Base-by-base conservation (phyloP, 92 coral and sea anemone genomes). In the Actinostola sp. region DNA sequence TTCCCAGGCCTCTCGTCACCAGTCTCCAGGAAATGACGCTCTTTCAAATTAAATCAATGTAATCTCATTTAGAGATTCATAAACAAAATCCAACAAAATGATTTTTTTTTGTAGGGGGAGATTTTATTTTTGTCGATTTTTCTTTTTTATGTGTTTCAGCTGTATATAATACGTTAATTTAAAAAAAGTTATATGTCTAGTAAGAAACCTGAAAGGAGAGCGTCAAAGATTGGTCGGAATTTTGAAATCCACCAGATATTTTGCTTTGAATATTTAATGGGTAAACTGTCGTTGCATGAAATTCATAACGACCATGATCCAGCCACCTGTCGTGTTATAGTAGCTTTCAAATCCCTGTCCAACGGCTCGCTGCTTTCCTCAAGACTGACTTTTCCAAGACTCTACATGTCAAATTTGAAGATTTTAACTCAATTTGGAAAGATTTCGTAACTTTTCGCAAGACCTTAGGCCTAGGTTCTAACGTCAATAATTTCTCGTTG, bases 401-500 rank as follows among this genome's bases (percentile, higher is more conserved):
- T 28, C 7, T 13, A 30, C 36, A 27, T 27, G 25, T 38, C 26
- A 57, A 57, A 27, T 2, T 28, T 57, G 29, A 11, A 12, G 11
- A 0, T 12, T 13, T 6, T 1, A 13, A 1, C 27, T 57, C 19
- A 30, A 57, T 3, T 3, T 8, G 5, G 28, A 3, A 57, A 57
- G 1, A 3, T 0, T 30, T 30, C 13, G 36, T 15, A 57, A 30
- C 28, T 57, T 57, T 57, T 57, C 28, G 63, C 26, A 57, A 57
- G 63, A 57, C 36, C 11, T 51, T 32, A 38, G 49, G n/a, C n/a
- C n/a, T n/a, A 32, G 2, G 23, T 9, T 32, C 46, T 51, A 68
- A 68, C 46, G 29, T 68, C 50, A 68, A 68, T n/a, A 71, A 9
- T 26, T 1, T 23, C 63, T 29, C 72, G 71, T 16, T 16, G 3